Base-by-base conservation (phyloP, 1,140 invertebrate genomes). In the Drosophila melanica region DNA sequence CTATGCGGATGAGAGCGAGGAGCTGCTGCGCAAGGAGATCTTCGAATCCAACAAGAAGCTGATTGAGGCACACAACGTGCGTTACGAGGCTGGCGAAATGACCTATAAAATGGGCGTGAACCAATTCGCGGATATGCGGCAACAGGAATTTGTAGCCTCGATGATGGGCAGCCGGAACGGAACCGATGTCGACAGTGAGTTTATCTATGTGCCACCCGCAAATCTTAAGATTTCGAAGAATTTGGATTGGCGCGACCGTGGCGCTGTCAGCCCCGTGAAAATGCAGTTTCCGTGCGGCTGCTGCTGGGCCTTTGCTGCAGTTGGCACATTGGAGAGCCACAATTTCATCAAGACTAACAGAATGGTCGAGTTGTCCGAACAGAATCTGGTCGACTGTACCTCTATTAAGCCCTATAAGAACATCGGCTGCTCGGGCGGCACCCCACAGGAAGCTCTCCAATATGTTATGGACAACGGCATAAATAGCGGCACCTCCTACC, bases 251-350 rank as follows among this genome's bases (percentile, higher is more conserved):
- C 94, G 96, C 79, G 86, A 94, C 64, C 91, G 95, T 55, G 97
- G 97, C 37, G 96, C 96, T 69, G 97, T 99, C 12, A 99, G 97
- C 23, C 93, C 93, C 1, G 94, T 99, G 37, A 98, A 98, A 92
- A 95, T 98, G 93, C 97, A 99, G 93, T 96, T 37, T 53, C 4
- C 14, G 81, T 98, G 98, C 93, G 97, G 97, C 54, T 97, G 96
- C 2, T 98, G 97, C 93, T 98, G 97, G 97, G 95, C 97, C 68
- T 98, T 98, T 93, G 96, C 96, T 75, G 92, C 96, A 5, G 99
- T 97, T 79, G 98, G 95, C 14, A 93, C 96, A 0, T 91, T 97
- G 45, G 96, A 97, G 92, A 95, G 95, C 14, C 96, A 96, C 80
- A 92, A 94, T 67, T 94, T 93, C 73, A 92, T 93, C 20, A 93